Conservation (phyloP, 2,797 vertebrate genomes). For the Typhlichthys eigenmanni region DNA sequence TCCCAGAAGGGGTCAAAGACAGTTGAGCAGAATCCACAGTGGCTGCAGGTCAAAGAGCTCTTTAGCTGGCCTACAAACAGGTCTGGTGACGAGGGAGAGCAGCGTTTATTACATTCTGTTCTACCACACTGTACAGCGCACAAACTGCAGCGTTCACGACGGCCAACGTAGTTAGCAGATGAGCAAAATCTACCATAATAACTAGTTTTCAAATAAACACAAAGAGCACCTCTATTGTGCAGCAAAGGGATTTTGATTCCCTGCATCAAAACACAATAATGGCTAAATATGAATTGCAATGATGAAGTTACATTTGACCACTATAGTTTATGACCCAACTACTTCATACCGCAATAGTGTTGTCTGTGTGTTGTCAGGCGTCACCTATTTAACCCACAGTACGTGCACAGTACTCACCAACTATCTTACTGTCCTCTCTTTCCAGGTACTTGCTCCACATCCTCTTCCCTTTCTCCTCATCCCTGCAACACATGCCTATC, state of each 20-base stretch:
- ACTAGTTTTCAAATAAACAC: background rate
- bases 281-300: too few species aligned
- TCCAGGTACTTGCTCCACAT: constrained; percentile 98
- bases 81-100: constrained; percentile 70
- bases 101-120: background rate
- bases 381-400: background rate
- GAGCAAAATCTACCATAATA: background rate
- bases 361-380: background rate
- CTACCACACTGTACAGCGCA: too few species aligned
- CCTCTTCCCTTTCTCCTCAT: constrained; percentile 93
- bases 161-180: background rate
- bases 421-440: constrained; percentile 93
- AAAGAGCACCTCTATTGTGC: too few species aligned
- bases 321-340: too few species aligned
- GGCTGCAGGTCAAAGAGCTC: constrained; percentile 92
- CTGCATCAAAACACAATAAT: too few species aligned
- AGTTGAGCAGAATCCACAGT: constrained; percentile 94
- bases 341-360: background rate
- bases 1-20: constrained; percentile 98
- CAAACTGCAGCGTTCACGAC: background rate
- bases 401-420: constrained; percentile 78
- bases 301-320: too few species aligned
- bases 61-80: constrained; percentile 95
- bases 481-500: constrained; percentile 66
- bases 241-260: too few species aligned